phyloP scores from a whole-genome alignment of 2,888 invertebrate genomes.

The Drosophila affinis region DNA sequence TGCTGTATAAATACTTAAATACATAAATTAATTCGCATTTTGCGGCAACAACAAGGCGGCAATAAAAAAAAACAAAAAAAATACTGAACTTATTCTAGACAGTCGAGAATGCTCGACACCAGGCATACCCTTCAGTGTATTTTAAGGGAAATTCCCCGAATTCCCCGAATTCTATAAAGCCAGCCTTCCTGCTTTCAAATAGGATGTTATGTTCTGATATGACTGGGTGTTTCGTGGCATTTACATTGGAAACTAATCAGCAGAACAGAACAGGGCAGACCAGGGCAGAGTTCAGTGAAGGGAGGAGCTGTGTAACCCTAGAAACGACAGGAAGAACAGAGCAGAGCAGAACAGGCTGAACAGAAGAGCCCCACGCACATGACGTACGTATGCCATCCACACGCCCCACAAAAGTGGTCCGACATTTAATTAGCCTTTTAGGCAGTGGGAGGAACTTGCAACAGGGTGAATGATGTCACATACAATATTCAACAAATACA shows the following conservation, averaged over 20 bases:
- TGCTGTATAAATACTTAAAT: constrained; percentile 55
- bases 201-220: constrained; percentile 42
- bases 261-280: constrained; percentile 1
- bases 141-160: background rate
- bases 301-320: background rate
- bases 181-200: background rate
- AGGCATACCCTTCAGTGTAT: constrained; percentile 17
- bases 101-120: constrained; percentile 20
- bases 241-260: constrained; percentile 44
- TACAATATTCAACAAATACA: constrained; percentile 2
- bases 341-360: too few species aligned
- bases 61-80: background rate
- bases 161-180: too few species aligned
- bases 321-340: constrained; percentile 31
- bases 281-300: background rate
- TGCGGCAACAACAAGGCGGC: constrained; percentile 25
- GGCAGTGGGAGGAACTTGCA: constrained; percentile 29
- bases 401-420: constrained; percentile 41
- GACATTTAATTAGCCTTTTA: constrained; percentile 59
- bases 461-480: constrained; percentile 56
- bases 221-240: constrained; percentile 15
- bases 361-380: constrained; percentile 30
- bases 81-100: constrained; percentile 3
- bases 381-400: constrained; percentile 26
- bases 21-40: constrained; percentile 69